These are phyloP conservation scores for Rhinella marina DNA, from an alignment of 2,797 vertebrate species.

Conservation along the genomic window DNA sequence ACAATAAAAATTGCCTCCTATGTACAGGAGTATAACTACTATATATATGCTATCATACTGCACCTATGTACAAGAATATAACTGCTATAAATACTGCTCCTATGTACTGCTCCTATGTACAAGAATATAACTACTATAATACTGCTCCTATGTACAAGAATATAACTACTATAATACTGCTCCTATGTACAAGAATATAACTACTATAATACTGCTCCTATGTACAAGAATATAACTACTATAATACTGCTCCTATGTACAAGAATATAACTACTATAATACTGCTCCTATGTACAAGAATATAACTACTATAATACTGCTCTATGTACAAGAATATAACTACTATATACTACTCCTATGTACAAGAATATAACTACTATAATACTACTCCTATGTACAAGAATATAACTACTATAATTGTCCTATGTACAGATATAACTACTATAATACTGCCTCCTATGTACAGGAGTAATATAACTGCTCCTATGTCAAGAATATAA, in stretches of 20 bases:
- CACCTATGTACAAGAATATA: too few species aligned
- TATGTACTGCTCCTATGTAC: neutral
- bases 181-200: neutral
- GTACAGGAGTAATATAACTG: neutral
- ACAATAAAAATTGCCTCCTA: too few species aligned
- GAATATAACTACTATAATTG: too few species aligned
- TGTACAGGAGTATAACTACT: neutral
- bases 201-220: neutral
- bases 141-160: neutral
- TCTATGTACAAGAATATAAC: too few species aligned
- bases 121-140: neutral
- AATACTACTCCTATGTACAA: too few species aligned
- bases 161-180: neutral
- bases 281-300: neutral
- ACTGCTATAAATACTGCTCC: too few species aligned
- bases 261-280: neutral
- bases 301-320: neutral
- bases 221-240: neutral
- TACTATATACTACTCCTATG: neutral
- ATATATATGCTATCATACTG: too few species aligned
- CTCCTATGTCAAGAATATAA: too few species aligned
- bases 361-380: neutral
- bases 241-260: neutral
- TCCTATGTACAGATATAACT: too few species aligned
- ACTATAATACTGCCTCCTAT: too few species aligned